Percentiles rank a stretch among this genome's conserved stretches.
These are phyloP conservation scores for Pseudomugil tenellus DNA, from an alignment of 2,797 vertebrate genomes.

Conservation along the genomic window DNA sequence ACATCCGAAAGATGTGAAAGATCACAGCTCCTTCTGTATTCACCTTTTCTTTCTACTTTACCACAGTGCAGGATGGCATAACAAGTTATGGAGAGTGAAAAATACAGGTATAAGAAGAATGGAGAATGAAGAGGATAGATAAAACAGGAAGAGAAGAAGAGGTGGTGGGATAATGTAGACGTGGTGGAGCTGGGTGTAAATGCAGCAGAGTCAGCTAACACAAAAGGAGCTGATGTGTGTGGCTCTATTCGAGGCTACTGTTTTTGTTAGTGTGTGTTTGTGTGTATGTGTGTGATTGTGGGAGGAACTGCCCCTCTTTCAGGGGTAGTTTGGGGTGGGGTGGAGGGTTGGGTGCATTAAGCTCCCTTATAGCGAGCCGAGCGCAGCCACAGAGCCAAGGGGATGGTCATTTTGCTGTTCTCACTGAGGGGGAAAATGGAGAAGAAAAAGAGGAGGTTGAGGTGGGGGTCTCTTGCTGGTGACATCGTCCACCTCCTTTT, in stretches of 20 bases:
- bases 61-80: slow-evolving; percentile 32
- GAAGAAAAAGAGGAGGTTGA: slow-evolving; percentile 80
- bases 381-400: slow-evolving; percentile 71
- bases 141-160: slow-evolving; percentile 5
- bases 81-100: slow-evolving; percentile 28
- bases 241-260: slow-evolving; percentile 90
- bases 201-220: slow-evolving; percentile 76
- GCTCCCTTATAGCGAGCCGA: slow-evolving; percentile 76
- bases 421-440: slow-evolving; percentile 69
- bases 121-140: slow-evolving; percentile 41
- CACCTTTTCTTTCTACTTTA: slow-evolving; percentile 16
- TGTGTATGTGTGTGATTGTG: slow-evolving; percentile 20
- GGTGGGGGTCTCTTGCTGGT: slow-evolving; percentile 83
- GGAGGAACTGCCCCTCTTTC: slow-evolving; percentile 33
- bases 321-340: slow-evolving; percentile 50
- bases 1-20: slow-evolving; percentile 26
- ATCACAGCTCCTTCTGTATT: slow-evolving; percentile 61
- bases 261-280: slow-evolving; percentile 77
- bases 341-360: slow-evolving; percentile 85
- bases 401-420: slow-evolving; percentile 72
- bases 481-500: slow-evolving; percentile 83
- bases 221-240: slow-evolving; percentile 94
- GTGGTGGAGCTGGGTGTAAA: slow-evolving; percentile 54
- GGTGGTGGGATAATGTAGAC: slow-evolving; percentile 16
- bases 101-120: slow-evolving; percentile 12